Percentiles rank a stretch among this genome's conserved stretches.
Conservation (phyloP, 2,888 invertebrate species). For the Incurvaria masculella region DNA sequence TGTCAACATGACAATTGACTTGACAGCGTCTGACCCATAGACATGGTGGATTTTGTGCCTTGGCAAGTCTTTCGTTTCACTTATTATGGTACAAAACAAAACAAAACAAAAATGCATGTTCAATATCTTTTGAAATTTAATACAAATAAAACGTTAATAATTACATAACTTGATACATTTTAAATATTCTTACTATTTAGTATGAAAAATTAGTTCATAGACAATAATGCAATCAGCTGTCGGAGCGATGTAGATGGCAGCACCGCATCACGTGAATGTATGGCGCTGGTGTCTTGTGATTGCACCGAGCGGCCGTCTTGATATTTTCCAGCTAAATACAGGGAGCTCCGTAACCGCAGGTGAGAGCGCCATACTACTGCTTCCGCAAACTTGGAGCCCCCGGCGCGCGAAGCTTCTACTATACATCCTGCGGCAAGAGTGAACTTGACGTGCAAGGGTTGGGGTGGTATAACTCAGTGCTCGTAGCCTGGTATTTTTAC, state of each 20-base stretch:
- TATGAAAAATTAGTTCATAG: too few species aligned
- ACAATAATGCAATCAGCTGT: slow-evolving; percentile 58
- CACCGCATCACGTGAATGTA: slow-evolving; percentile 64
- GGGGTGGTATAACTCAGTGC: neutral
- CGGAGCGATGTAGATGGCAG: slow-evolving; percentile 53
- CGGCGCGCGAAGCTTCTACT: neutral
- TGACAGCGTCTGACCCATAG: too few species aligned
- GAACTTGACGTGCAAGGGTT: neutral
- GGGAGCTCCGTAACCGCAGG: neutral
- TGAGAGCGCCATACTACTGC: neutral
- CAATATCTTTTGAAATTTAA: too few species aligned
- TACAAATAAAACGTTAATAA: too few species aligned
- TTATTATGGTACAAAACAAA: too few species aligned
- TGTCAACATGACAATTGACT: too few species aligned
- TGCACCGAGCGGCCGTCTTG: slow-evolving; percentile 34
- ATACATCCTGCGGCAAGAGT: neutral
- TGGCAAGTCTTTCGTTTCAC: too few species aligned
- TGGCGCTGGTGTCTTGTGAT: slow-evolving; percentile 58
- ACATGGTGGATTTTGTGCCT: too few species aligned
- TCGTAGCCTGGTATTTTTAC: neutral
- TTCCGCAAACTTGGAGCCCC: neutral
- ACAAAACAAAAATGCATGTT: too few species aligned
- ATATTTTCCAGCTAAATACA: neutral
- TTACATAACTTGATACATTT: too few species aligned
- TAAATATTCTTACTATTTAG: too few species aligned